Base-by-base conservation (phyloP, 2,113 vertebrate species). In the Scophthalmus maximus region DNA sequence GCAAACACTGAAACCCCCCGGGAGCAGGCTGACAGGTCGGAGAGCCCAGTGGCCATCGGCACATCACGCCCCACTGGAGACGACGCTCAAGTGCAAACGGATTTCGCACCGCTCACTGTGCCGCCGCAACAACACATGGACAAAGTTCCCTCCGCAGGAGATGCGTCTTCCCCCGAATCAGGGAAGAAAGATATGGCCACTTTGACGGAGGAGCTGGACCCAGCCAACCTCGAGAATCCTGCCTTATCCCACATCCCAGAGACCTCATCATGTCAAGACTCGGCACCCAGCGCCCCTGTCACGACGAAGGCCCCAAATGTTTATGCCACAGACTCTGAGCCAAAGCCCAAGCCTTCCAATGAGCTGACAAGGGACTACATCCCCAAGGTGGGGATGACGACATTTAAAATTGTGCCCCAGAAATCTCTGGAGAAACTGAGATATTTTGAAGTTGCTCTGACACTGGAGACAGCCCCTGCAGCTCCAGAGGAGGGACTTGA, bases 351-450 rank as follows among this genome's bases (percentile, higher is more conserved):
- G 77, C 96, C 96, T 23, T 97, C 95, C 57, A 96, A 97, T 76
- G 98, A 98, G 92, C 94, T 97, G 79, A 98, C 95, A 9, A 96
- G 96, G 78, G 95, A 97, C 73, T 98, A 98, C 72, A 95, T 96
- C 76, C 98, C 97, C 46, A 99, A 98, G 92, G 94, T 96, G 85
- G 98, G 98, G 59, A 95, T 98, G 96, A 99, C 97, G 2, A 98
- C 97, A 25, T 98, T 97, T 23, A 99, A 97, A 84, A 95, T 99
- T 61, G 95, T 98, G 80, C 98, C 98, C 89, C 95, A 93, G 40
- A 98, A 94, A 77, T 94, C 93, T 36, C 81, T 94, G 65, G 97
- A 98, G 60, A 93, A 94, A 79, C 60, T 88, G 30, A 94, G 94
- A 71, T 95, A 87, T 65, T 93, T 92, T 88, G 92, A 95, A 93